Percentiles rank a stretch among this genome's conserved stretches.
Conservation (phyloP, 2,888 invertebrate genomes). For the Drosophila meridiana region DNA sequence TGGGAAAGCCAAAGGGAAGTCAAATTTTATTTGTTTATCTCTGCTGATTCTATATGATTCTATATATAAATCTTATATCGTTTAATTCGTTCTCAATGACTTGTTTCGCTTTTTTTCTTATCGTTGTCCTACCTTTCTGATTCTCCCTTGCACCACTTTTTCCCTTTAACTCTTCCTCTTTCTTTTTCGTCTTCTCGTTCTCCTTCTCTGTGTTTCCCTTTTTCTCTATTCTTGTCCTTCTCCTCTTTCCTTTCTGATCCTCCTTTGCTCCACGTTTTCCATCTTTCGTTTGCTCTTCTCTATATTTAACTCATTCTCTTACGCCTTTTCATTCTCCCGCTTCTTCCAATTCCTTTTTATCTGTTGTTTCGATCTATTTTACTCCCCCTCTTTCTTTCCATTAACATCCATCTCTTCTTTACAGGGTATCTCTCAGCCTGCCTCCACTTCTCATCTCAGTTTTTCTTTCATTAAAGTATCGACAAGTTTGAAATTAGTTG, state of each 20-base stretch:
- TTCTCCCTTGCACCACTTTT: neutral
- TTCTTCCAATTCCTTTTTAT: neutral
- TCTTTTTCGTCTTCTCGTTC: neutral
- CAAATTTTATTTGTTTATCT: no score
- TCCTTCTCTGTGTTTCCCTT: neutral
- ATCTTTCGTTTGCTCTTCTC: no score
- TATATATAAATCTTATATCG: no score
- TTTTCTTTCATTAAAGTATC: slow-evolving; percentile 67
- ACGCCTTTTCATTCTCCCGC: neutral
- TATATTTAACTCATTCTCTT: no score
- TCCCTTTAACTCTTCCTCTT: neutral
- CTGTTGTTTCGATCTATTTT: neutral
- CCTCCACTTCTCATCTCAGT: slow-evolving; percentile 1
- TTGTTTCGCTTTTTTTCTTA: neutral
- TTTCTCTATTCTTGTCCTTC: neutral
- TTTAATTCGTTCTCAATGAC: no score
- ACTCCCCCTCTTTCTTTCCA: no score
- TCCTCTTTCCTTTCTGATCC: neutral
- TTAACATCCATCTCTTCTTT: neutral
- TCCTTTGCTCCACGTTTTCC: no score
- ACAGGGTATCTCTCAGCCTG: neutral
- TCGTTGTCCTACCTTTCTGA: neutral
- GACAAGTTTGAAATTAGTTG: slow-evolving; percentile 75
- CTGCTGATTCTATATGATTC: no score
- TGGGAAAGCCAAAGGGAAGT: no score